These are phyloP conservation scores for Oscheius sp. DNA, from an alignment of 2,888 invertebrate genomes.

Conservation along the genomic window DNA sequence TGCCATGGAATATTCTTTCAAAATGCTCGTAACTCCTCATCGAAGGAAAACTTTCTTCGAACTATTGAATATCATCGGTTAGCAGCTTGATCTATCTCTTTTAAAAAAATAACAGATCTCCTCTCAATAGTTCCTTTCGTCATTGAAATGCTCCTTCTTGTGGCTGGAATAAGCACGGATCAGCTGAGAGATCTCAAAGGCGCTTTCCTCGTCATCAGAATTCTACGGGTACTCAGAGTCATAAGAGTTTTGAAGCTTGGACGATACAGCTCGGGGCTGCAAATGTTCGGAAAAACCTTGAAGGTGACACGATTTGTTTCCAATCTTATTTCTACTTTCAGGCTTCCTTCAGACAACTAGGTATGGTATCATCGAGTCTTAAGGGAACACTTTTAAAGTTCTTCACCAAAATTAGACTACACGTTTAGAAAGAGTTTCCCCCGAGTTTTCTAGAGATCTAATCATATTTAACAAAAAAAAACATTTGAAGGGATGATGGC, in stretches of 20 bases:
- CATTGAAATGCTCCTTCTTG: conserved; percentile 57
- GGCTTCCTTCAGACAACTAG: conserved; percentile 60
- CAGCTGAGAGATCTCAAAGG: conserved; percentile 65
- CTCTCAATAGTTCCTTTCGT: conserved; percentile 65
- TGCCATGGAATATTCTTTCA: conserved; percentile 52
- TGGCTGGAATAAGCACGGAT: conserved; percentile 62
- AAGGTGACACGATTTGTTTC: conserved; percentile 34
- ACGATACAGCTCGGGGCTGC: conserved; percentile 63
- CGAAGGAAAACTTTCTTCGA: conserved; percentile 54
- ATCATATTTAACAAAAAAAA: too few species aligned
- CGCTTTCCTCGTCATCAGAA: conserved; percentile 64
- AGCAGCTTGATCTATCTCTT: too few species aligned
- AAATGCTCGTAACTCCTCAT: conserved; percentile 59
- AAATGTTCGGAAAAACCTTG: conserved; percentile 68
- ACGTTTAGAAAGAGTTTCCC: too few species aligned
- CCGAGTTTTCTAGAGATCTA: too few species aligned
- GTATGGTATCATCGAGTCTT: too few species aligned
- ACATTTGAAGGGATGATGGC: too few species aligned
- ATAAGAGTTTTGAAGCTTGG: conserved; percentile 66
- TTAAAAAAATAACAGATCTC: too few species aligned
- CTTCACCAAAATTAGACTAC: too few species aligned
- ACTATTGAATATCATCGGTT: conserved; percentile 64
- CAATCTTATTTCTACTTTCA: conserved; percentile 9
- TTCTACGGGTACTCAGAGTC: conserved; percentile 64
- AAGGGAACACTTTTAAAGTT: too few species aligned